Conservation (phyloP, 1,140 invertebrate species). For the Cherax quadricarinatus region DNA sequence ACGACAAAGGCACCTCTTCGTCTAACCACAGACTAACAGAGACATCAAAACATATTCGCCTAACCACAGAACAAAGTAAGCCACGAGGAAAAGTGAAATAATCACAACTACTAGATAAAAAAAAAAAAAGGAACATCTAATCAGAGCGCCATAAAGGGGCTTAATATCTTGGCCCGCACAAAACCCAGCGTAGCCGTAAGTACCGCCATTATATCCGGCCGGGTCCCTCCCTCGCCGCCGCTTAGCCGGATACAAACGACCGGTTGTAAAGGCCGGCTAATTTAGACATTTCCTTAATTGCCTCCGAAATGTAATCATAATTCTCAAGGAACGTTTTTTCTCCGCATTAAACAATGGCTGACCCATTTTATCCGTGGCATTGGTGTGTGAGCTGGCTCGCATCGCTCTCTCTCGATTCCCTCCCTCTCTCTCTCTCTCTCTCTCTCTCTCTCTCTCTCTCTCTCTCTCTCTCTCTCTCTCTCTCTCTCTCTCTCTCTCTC, state of each 20-base stretch:
- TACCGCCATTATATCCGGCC: slow-evolving; percentile 31
- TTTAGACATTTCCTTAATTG: slow-evolving; percentile 64
- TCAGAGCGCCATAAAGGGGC: slow-evolving; percentile 8
- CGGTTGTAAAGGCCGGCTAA: slow-evolving; percentile 40
- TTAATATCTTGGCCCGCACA: slow-evolving; percentile 27
- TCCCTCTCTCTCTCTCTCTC: slow-evolving; percentile 8
- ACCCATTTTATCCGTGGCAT: slow-evolving; percentile 37
- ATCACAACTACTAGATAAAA: background rate
- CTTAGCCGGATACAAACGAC: slow-evolving; percentile 49
- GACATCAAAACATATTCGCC: background rate
- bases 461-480: background rate
- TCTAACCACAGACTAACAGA: background rate
- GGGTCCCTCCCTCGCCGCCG: slow-evolving; percentile 9
- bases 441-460: slow-evolving; percentile 20
- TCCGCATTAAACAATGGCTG: slow-evolving; percentile 51
- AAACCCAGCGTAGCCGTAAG: slow-evolving; percentile 31
- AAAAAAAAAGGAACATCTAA: background rate
- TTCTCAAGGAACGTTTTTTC: slow-evolving; percentile 31
- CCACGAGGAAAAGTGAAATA: background rate
- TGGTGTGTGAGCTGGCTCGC: background rate
- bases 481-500: too few species aligned
- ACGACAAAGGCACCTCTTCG: too few species aligned
- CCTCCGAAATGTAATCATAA: slow-evolving; percentile 54
- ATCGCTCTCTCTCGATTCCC: background rate
- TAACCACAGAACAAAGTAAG: background rate